phyloP scores from a whole-genome alignment of 2,797 vertebrate species.

The Sebastes cheni region DNA sequence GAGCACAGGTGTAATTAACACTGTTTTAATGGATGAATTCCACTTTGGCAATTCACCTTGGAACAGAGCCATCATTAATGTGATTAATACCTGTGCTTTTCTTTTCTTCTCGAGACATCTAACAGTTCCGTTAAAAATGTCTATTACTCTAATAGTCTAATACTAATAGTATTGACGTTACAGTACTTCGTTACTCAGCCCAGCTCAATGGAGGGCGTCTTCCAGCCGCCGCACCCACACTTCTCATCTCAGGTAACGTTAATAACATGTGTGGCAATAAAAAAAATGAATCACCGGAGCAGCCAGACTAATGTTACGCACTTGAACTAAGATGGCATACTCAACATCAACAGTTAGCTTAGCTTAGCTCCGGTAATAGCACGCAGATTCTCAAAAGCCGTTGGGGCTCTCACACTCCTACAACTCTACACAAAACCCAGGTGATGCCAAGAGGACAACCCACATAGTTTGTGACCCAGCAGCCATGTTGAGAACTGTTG shows the following conservation, averaged over 20 bases:
- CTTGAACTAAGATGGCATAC: neutral
- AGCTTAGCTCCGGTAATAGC: neutral
- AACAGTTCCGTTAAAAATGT: accelerated
- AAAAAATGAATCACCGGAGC: neutral
- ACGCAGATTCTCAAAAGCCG: neutral
- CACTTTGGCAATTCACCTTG: neutral
- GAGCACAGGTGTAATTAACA: neutral
- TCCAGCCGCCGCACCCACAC: neutral
- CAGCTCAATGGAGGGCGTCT: neutral
- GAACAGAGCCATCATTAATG: neutral
- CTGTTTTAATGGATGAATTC: neutral
- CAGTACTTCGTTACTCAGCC: neutral
- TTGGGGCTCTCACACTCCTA: no score
- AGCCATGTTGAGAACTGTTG: no score
- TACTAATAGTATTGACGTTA: neutral
- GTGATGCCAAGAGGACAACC: neutral
- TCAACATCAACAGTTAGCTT: neutral
- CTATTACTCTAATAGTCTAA: neutral
- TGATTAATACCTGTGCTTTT: neutral
- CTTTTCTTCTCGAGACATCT: neutral
- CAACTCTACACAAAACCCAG: neutral
- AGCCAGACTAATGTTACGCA: neutral
- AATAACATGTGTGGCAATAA: neutral
- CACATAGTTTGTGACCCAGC: no score
- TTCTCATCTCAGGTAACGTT: neutral